A percentile compares a stretch with the other conserved stretches of the same genome.
Evolutionary conservation across 1,140 invertebrate species (phyloP).

Genomic region (Drosophila sp.): DNA sequence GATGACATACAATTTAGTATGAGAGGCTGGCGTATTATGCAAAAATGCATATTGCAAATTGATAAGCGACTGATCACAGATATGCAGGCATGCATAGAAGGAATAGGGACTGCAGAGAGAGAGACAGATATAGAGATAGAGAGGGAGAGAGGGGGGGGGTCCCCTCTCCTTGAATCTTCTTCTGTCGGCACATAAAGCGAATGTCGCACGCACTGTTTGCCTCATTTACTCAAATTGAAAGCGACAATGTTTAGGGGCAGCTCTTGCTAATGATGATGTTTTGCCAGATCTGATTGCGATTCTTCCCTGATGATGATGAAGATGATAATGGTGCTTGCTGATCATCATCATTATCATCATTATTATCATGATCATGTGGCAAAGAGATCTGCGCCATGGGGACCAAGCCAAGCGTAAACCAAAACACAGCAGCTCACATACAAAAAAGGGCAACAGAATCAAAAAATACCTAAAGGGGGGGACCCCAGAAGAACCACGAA

Average conservation of each 20-base stretch:
- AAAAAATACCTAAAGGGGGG: constrained; percentile 40
- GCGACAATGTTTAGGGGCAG: constrained; percentile 64
- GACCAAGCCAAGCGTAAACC: constrained; percentile 51
- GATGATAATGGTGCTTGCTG: background rate
- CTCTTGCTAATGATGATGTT: constrained; percentile 63
- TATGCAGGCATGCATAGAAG: constrained; percentile 4
- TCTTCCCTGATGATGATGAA: constrained; percentile 13
- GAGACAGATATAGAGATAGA: background rate
- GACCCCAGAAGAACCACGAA: too few relatives aligned
- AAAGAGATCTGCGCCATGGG: constrained; percentile 41
- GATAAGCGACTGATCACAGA: constrained; percentile 63
- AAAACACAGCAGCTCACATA: constrained; percentile 49
- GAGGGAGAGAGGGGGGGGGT: too few relatives aligned
- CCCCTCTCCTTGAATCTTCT: too few relatives aligned
- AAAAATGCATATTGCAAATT: constrained; percentile 82
- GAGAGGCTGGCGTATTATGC: constrained; percentile 64
- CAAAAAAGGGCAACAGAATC: constrained; percentile 74
- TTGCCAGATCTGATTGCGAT: constrained; percentile 34
- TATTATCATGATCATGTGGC: background rate
- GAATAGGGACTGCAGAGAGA: background rate
- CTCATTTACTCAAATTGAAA: constrained; percentile 80
- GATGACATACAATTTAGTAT: constrained; percentile 35
- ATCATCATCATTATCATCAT: constrained; percentile 5
- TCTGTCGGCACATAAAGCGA: constrained; percentile 81
- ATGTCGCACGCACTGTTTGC: constrained; percentile 81